Evolutionary conservation across 1,140 invertebrate species (phyloP), one percentile per base, ranked within the genome.

Genomic region (Drosophila lowei): DNA sequence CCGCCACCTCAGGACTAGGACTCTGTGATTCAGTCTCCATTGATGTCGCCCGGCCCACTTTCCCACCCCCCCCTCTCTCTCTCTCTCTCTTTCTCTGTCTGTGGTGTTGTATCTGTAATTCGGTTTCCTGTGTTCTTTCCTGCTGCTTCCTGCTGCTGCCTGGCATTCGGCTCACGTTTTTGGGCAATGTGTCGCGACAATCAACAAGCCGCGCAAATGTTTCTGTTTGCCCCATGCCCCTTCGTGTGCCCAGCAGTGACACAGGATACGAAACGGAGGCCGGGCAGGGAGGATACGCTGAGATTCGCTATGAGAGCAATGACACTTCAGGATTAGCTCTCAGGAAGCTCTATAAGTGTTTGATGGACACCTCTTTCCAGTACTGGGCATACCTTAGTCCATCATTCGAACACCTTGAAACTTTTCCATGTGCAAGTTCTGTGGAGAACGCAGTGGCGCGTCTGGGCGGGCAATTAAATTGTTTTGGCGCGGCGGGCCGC

Each of bases 171-270:
- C 78, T 86, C 81, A 86, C 81, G 81, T 86, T 86, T 75, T 76
- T 81, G 71, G 77, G 78, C 83, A 86, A 86, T 86, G 81, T 86
- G 81, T 88, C 81, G 81, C 70, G 81, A 85, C 73, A 81, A 81
- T 85, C 81, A 85, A 88, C 81, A 85, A 77, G 64, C 77, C 77
- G 61, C 81, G 70, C 57, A 63, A 59, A 59, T 64, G 64, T 68
- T 67, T 42, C 56, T 64, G 28, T 30, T 76, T 13, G 11, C 34
- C 9, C 3, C 9, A 11, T 34, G 30, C 47, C 75, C 66, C 66
- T 72, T 78, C 59, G 59, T 59, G 25, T 65, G 49, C 60, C 60
- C 70, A 42, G 73, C 59, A 64, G 11, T 34, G 38, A 48, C n/a
- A 8, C 6, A 13, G n/a, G 42, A 72, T 28, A 9, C 34, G 30